Evolutionary conservation across 2,888 invertebrate species (phyloP).

Genomic region (Heteropelma amictum): DNA sequence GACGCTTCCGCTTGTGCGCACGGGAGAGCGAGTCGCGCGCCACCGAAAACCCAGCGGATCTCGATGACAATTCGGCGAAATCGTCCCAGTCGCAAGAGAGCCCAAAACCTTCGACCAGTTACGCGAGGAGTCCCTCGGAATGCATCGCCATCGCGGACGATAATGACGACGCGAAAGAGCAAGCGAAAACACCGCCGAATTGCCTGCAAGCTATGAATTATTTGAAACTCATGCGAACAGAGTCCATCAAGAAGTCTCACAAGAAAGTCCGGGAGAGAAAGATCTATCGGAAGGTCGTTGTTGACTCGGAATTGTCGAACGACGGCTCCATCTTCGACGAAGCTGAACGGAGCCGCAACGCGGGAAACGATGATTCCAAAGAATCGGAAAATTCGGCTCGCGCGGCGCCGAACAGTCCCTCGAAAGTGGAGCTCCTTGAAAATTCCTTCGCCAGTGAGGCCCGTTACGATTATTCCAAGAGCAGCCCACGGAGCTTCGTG

Average conservation of each 20-base stretch:
- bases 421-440: neutral
- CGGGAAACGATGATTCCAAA: neutral
- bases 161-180: neutral
- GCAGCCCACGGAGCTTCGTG: neutral
- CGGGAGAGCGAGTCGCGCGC: slow-evolving; percentile 4
- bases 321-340: slow-evolving; percentile 72
- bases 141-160: slow-evolving; percentile 24
- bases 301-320: slow-evolving; percentile 65
- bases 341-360: slow-evolving; percentile 55
- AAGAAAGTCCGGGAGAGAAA: slow-evolving; percentile 65
- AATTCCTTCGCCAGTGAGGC: slow-evolving; percentile 1
- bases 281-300: slow-evolving; percentile 35
- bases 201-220: slow-evolving; percentile 62
- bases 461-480: neutral
- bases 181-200: slow-evolving; percentile 68
- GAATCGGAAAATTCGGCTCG: neutral
- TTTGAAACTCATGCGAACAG: slow-evolving; percentile 63
- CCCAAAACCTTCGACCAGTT: slow-evolving; percentile 60
- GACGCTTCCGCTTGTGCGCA: slow-evolving; percentile 1
- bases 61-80: slow-evolving; percentile 8
- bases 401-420: too few species aligned
- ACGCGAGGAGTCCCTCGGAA: slow-evolving; percentile 14
- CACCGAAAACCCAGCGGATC: neutral
- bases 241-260: slow-evolving; percentile 71
- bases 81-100: slow-evolving; percentile 27